A percentile compares a stretch with the other conserved stretches of the same genome.
Evolutionary conservation across 2,888 invertebrate genomes (phyloP).

Genomic region (Tuta absoluta): DNA sequence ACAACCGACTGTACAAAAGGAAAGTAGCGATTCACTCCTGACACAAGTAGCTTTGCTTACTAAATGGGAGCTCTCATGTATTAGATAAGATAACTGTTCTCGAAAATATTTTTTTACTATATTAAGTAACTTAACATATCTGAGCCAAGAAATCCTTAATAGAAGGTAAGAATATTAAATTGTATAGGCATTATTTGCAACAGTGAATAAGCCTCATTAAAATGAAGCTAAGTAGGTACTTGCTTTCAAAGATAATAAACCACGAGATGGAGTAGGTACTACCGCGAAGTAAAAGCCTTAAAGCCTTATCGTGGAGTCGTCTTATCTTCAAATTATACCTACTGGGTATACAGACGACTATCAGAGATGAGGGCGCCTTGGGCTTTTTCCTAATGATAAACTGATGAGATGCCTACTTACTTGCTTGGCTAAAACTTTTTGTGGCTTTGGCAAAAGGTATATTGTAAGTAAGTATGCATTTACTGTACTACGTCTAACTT

Average conservation of each 20-base stretch:
- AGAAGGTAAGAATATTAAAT: background rate
- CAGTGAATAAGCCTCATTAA: background rate
- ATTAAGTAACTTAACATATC: background rate
- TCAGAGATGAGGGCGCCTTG: background rate
- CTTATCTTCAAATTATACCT: constrained; percentile 1
- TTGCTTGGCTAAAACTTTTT: background rate
- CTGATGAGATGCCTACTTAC: background rate
- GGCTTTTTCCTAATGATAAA: background rate
- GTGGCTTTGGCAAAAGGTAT: background rate
- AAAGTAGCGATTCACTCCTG: too few species aligned
- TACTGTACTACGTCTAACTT: too few species aligned
- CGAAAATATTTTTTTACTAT: too few species aligned
- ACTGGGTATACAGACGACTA: background rate
- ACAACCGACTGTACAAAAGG: too few species aligned
- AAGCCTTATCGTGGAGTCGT: background rate
- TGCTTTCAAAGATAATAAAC: constrained; percentile 8
- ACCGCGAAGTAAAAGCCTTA: background rate
- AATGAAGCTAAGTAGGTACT: background rate
- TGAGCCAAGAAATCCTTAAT: background rate
- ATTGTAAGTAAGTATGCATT: too few species aligned
- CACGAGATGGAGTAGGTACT: background rate
- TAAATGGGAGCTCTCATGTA: too few species aligned
- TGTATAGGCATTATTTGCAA: background rate
- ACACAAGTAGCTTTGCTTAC: too few species aligned
- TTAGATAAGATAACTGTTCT: too few species aligned